Percentiles rank a stretch among this genome's conserved stretches.
Evolutionary conservation across 2,113 vertebrate genomes (phyloP).

Genomic region (Dipodomys spectabilis): DNA sequence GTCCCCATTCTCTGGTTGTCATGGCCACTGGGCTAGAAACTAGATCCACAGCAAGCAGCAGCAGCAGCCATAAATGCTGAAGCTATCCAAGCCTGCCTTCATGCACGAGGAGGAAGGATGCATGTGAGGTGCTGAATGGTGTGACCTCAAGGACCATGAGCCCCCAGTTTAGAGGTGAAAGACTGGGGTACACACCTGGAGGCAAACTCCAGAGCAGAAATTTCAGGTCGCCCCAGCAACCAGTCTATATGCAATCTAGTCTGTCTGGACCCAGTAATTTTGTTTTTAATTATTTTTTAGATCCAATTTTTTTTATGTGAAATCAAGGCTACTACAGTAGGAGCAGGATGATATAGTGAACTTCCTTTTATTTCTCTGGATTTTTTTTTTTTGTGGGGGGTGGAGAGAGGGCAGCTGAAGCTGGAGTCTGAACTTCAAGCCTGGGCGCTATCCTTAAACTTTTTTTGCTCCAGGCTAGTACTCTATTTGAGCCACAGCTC

Average conservation of each 20-base stretch:
- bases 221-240: background rate
- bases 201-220: background rate
- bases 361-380: too few relatives aligned
- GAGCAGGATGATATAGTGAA: fast-evolving
- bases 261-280: background rate
- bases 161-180: fast-evolving
- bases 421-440: too few relatives aligned
- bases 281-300: too few relatives aligned
- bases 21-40: background rate
- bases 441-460: too few relatives aligned
- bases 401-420: too few relatives aligned
- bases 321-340: background rate
- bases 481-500: too few relatives aligned
- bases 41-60: background rate
- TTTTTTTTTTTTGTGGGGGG: too few relatives aligned
- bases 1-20: background rate
- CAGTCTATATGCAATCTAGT: background rate
- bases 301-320: background rate
- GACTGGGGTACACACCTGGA: too few relatives aligned
- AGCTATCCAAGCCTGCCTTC: background rate
- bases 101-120: fast-evolving
- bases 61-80: background rate
- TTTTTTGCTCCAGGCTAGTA: too few relatives aligned
- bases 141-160: fast-evolving
- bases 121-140: fast-evolving